phyloP scores from a whole-genome alignment of 2,113 vertebrate species.

The Sander lucioperca region DNA sequence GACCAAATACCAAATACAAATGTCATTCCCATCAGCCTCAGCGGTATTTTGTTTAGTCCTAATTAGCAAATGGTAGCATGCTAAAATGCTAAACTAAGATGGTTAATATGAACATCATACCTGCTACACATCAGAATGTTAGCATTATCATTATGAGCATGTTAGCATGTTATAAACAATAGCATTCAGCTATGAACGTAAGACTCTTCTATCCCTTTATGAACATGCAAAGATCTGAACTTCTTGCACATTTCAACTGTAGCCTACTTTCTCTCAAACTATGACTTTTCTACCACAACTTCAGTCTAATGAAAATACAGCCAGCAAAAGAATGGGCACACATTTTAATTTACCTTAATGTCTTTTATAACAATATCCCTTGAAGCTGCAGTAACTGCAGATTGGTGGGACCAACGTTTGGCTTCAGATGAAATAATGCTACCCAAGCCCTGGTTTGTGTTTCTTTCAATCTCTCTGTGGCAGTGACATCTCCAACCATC shows the following conservation, averaged over 20 bases:
- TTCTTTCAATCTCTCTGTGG: slow-evolving; percentile 5
- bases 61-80: background rate
- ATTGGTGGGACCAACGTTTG: background rate
- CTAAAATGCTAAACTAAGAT: too few relatives aligned
- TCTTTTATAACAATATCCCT: background rate
- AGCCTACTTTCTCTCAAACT: background rate
- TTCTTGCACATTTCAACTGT: background rate
- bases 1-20: background rate
- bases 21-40: background rate
- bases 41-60: background rate
- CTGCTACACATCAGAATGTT: too few relatives aligned
- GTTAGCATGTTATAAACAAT: background rate
- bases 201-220: too few relatives aligned
- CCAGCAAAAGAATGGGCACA: background rate
- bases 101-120: too few relatives aligned
- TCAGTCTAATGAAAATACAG: background rate
- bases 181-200: background rate
- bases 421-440: slow-evolving; percentile 3
- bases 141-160: background rate
- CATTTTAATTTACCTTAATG: background rate
- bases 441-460: background rate
- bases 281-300: background rate
- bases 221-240: background rate
- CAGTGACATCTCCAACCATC: slow-evolving; percentile 17
- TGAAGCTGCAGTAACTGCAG: background rate